Evolutionary conservation across 2,797 vertebrate genomes (phyloP).

Genomic region (Enteromius argenteus): DNA sequence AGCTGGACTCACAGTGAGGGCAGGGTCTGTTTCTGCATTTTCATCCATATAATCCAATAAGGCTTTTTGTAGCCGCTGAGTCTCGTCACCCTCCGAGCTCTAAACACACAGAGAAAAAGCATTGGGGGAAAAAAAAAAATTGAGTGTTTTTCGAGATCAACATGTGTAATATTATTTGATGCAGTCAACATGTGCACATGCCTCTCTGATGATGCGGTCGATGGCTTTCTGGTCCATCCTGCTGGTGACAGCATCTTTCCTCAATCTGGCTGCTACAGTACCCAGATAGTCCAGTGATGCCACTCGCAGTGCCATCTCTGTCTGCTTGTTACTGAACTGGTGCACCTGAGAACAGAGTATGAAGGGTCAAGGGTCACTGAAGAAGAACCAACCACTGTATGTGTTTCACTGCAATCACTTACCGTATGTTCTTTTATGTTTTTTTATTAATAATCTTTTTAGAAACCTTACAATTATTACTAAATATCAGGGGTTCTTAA

Average conservation of each 20-base stretch:
- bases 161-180: not conserved
- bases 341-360: constrained; percentile 84
- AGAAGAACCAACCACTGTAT: not conserved
- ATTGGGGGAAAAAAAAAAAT: not conserved
- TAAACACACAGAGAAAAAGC: constrained; percentile 46
- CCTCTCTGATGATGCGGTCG: constrained; percentile 91
- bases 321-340: constrained; percentile 98
- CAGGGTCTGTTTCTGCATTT: constrained; percentile 92
- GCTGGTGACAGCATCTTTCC: constrained; percentile 96
- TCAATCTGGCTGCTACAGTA: constrained; percentile 92
- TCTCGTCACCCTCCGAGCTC: constrained; percentile 88
- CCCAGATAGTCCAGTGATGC: constrained; percentile 97
- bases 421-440: not conserved
- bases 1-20: constrained; percentile 84
- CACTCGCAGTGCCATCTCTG: constrained; percentile 96
- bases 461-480: not conserved
- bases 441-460: not conserved
- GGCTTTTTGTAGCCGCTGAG: constrained; percentile 94
- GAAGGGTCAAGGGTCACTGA: not conserved
- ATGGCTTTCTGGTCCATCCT: constrained; percentile 97
- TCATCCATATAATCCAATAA: constrained; percentile 95
- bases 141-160: not conserved
- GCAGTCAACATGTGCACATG: constrained; percentile 58
- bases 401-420: not conserved
- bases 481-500: not conserved